Evolutionary conservation across 2,888 invertebrate species (phyloP).

Genomic region (Drosophila multiciliata): DNA sequence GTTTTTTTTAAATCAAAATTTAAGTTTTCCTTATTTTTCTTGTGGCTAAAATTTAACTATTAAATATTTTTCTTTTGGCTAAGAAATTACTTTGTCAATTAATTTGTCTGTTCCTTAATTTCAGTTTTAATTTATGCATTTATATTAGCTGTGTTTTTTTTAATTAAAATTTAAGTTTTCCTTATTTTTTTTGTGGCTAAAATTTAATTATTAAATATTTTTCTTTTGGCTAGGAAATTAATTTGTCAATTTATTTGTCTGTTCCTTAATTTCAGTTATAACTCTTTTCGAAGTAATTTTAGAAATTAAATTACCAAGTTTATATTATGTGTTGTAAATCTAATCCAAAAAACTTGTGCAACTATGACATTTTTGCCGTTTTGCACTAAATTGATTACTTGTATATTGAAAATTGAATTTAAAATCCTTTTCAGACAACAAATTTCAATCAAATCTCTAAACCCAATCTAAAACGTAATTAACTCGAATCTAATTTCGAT

Average conservation of each 20-base stretch:
- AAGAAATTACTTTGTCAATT: too few relatives aligned
- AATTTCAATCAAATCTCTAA: constrained; percentile 4
- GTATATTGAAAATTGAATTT: not conserved
- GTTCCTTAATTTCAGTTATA: not conserved
- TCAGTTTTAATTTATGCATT: not conserved
- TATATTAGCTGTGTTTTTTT: not conserved
- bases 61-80: too few relatives aligned
- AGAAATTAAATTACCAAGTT: not conserved
- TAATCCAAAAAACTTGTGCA: not conserved
- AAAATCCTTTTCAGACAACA: not conserved
- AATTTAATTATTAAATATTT: not conserved
- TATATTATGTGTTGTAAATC: not conserved
- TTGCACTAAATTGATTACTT: not conserved
- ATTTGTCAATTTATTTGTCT: not conserved
- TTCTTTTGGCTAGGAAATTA: not conserved
- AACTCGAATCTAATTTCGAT: constrained; percentile 13
- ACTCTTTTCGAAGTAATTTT: not conserved
- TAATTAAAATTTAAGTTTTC: not conserved
- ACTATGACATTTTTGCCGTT: not conserved
- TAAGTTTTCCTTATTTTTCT: not conserved
- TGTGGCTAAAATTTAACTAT: too few relatives aligned
- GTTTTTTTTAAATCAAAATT: not conserved
- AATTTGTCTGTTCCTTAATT: too few relatives aligned
- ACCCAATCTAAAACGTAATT: constrained; percentile 15
- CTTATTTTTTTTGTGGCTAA: not conserved